Evolutionary conservation across 2,888 invertebrate genomes (phyloP).

Genomic region (Anodontia alba): DNA sequence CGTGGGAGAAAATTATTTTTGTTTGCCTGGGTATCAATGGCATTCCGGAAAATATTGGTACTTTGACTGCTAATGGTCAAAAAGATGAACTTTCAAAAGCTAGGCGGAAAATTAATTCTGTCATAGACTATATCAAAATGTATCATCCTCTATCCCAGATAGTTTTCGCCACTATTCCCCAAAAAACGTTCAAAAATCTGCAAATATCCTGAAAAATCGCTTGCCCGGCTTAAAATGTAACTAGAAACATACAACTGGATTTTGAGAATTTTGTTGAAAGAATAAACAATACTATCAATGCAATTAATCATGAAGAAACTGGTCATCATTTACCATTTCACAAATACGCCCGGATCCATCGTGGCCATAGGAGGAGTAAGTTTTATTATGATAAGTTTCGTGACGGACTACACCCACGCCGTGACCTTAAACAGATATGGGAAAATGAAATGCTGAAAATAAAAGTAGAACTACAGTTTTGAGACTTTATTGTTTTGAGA

Average conservation of each 20-base stretch:
- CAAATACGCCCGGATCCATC: background rate
- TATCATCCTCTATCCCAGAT: too few species aligned
- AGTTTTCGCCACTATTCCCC: conserved; percentile 8
- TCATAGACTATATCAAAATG: background rate
- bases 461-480: too few species aligned
- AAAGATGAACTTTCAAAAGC: background rate
- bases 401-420: background rate
- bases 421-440: background rate
- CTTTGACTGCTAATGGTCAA: background rate
- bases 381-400: background rate
- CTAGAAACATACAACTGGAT: background rate
- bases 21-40: conserved; percentile 2
- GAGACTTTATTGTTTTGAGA: too few species aligned
- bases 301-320: background rate
- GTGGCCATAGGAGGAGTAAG: background rate
- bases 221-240: background rate
- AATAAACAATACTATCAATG: background rate
- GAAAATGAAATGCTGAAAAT: background rate
- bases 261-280: background rate
- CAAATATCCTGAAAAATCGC: conserved; percentile 8
- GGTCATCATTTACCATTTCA: background rate
- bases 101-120: background rate
- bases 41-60: background rate
- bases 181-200: background rate
- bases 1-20: background rate